phyloP scores from a whole-genome alignment of 2,113 vertebrate species.

The Cryptomyrus ogoouensis region DNA sequence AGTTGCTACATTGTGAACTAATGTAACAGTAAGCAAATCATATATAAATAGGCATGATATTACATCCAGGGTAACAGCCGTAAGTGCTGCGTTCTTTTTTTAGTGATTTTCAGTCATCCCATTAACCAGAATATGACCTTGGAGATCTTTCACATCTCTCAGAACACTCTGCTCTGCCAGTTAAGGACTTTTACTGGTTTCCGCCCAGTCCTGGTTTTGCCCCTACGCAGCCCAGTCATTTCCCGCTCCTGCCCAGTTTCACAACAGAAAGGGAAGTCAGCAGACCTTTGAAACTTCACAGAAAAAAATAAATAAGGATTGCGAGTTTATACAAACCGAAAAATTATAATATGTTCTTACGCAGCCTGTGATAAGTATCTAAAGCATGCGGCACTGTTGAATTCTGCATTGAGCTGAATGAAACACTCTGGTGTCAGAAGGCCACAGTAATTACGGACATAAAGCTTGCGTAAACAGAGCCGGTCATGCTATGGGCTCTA shows the following conservation, averaged over 20 bases:
- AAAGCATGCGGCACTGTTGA: neutral
- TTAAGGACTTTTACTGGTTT: neutral
- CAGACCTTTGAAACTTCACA: neutral
- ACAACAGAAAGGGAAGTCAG: neutral
- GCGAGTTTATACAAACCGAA: neutral
- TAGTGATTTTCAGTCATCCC: neutral
- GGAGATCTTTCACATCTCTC: neutral
- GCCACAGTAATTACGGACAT: neutral
- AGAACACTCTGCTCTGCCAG: neutral
- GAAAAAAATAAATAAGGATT: neutral
- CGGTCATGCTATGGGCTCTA: neutral
- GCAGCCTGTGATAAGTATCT: neutral
- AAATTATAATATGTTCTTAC: neutral
- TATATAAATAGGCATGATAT: neutral
- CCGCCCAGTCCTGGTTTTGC: neutral
- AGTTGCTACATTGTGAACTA: neutral
- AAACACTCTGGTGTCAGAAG: neutral
- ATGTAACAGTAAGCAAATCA: neutral
- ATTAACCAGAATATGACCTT: neutral
- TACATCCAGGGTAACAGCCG: neutral
- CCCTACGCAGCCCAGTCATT: constrained; percentile 30
- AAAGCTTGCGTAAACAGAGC: neutral
- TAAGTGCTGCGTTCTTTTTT: neutral
- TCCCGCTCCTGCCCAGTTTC: neutral
- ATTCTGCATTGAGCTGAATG: neutral